Percentiles rank a stretch among this genome's conserved stretches.
These are phyloP conservation scores for Nudaria mundana DNA, from an alignment of 2,888 invertebrate species.

Conservation along the genomic window DNA sequence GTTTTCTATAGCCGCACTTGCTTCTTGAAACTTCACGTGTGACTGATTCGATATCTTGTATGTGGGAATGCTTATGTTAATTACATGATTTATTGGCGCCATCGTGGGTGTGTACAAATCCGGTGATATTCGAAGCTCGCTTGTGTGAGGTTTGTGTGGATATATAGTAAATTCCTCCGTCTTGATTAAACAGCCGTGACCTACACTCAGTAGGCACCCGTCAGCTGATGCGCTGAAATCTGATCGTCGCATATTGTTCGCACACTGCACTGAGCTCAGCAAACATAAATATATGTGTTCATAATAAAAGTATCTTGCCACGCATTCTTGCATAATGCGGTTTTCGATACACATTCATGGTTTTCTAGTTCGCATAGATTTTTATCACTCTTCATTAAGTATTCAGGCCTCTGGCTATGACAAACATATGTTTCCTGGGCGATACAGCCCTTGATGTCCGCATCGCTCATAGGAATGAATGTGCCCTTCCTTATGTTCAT, in stretches of 20 bases:
- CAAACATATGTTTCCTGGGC: constrained; percentile 1
- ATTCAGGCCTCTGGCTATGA: neutral
- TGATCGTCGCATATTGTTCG: constrained; percentile 1
- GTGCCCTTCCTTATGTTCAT: too few relatives aligned
- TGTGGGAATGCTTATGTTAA: constrained; percentile 5
- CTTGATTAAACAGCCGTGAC: constrained; percentile 6
- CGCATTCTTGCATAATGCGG: neutral
- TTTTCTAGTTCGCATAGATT: constrained; percentile 1
- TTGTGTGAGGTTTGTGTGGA: constrained; percentile 4
- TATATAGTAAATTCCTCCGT: constrained; percentile 3
- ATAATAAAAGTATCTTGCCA: constrained; percentile 1
- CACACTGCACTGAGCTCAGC: neutral
- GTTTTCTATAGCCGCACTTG: too few relatives aligned
- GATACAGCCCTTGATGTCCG: neutral
- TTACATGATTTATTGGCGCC: constrained; percentile 6
- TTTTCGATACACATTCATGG: neutral
- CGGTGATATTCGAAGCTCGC: neutral
- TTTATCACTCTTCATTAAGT: constrained; percentile 1
- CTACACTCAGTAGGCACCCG: neutral
- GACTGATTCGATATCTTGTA: constrained; percentile 2
- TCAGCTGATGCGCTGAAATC: neutral
- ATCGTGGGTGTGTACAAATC: neutral
- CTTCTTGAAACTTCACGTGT: too few relatives aligned
- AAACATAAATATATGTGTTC: constrained; percentile 1
- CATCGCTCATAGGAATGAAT: neutral